These are phyloP conservation scores for Brachionichthys hirsutus DNA, from an alignment of 2,113 vertebrate species.

Conservation along the genomic window DNA sequence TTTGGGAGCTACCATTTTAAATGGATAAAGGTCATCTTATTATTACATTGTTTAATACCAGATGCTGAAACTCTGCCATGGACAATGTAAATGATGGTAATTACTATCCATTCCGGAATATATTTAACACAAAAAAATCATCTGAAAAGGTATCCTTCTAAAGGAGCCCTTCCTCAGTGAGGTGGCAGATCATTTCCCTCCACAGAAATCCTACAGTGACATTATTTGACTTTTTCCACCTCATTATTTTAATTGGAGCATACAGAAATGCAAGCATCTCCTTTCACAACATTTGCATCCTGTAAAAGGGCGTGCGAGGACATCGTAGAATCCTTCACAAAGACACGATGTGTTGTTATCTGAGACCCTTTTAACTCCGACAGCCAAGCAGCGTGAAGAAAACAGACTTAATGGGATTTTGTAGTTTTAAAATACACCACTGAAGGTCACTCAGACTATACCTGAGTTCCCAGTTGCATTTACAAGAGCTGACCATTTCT, in stretches of 20 bases:
- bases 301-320: conserved; percentile 29
- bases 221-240: conserved; percentile 41
- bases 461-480: not conserved
- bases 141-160: not conserved
- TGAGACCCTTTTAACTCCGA: conserved; percentile 10
- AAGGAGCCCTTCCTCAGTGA: not conserved
- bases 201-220: conserved; percentile 28
- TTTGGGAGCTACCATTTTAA: not conserved
- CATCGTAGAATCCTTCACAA: conserved; percentile 16
- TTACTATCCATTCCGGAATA: not conserved
- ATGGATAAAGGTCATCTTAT: conserved; percentile 8
- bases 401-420: conserved; percentile 20
- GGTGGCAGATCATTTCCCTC: conserved; percentile 1
- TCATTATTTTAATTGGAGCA: conserved; percentile 53
- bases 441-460: conserved; percentile 19
- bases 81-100: conserved; percentile 19
- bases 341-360: conserved; percentile 20
- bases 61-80: conserved; percentile 4
- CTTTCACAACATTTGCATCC: conserved; percentile 56
- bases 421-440: not conserved
- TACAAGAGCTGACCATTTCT: conserved; percentile 1
- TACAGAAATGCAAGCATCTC: conserved; percentile 31
- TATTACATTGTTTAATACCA: conserved; percentile 2
- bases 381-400: conserved; percentile 4
- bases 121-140: not conserved